Evolutionary conservation across 2,113 vertebrate genomes (phyloP).

Genomic region (Muscicapa adusta): DNA sequence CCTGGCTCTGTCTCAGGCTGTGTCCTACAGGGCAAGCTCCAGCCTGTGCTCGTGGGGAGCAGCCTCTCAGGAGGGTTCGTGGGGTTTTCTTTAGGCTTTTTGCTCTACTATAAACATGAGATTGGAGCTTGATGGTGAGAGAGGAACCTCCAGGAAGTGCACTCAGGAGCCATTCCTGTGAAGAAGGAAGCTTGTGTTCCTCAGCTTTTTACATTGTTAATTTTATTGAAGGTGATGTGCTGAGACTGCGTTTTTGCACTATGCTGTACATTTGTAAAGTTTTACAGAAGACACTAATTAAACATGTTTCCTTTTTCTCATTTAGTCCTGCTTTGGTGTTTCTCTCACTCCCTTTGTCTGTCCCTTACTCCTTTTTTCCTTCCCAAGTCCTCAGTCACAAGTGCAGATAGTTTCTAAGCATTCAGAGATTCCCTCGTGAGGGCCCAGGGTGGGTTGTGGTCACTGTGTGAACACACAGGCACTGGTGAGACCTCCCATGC

Average conservation of each 20-base stretch:
- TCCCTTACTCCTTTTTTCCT: not conserved
- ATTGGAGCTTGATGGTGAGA: not conserved
- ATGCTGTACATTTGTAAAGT: conserved; percentile 74
- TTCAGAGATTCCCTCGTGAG: not conserved
- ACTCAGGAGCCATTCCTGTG: not conserved
- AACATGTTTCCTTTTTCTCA: conserved; percentile 65
- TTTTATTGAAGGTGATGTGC: conserved; percentile 59
- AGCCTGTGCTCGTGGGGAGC: not conserved
- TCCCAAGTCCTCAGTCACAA: not conserved
- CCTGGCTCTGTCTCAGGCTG: not conserved
- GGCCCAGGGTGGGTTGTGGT: not conserved
- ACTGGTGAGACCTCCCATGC: not conserved
- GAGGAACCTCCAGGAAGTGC: not conserved
- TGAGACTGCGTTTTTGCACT: conserved; percentile 67
- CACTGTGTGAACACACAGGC: not conserved
- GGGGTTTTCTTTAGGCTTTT: conserved; percentile 27
- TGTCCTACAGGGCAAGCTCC: fast-evolving
- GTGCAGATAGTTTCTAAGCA: not conserved
- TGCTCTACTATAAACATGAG: not conserved
- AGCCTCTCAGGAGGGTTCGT: not conserved
- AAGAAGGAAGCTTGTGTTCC: not conserved
- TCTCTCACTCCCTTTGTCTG: not conserved
- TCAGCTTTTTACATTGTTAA: conserved; percentile 24
- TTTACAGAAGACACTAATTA: conserved; percentile 66
- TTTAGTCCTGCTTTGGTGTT: not conserved